Evolutionary conservation across 2,797 vertebrate species (phyloP), one percentile per base, ranked within the genome.

Genomic region (Vireo griseus): DNA sequence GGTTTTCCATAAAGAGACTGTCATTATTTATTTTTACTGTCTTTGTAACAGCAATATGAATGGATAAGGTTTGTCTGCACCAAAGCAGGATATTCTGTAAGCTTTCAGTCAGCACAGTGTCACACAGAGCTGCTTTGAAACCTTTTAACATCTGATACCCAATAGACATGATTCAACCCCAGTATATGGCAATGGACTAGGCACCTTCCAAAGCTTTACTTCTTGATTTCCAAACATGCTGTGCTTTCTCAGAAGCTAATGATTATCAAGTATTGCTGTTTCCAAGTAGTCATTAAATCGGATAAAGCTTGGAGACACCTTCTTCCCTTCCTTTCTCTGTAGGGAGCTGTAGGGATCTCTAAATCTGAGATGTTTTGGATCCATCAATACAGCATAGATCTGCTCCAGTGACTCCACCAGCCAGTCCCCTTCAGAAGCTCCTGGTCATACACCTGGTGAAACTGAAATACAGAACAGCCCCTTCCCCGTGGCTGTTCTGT

Each of bases 401-500:
- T 62, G 67, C 14, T 59, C 28, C 54, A 59, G 9, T 22, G 33
- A 59, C 25, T 76, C 28, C 50, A 71, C 2, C 13, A 71, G 42
- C 31, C 55, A 44, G 14, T 6, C 3, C 16, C 39, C 35, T 47
- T 52, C 47, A 39, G 58, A 20, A 77, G 52, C 22, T 55, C 63
- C 63, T 8, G 11, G 16, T 18, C 39, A 28, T 3, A 16, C 3
- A 25, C 19, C 66, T 13, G 31, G 66, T 26, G 35, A 10, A 45
- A 17, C 22, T 20, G 1, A 0, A 45, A 9, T 1, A 28, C 16
- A 22, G 54, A 51, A 16, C 5, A 63, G 55, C 21, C 37, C 47
- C 28, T 18, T 44, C 39, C 40, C 33, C 2, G 0, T 0, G 0
- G 29, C 5, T 7, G 37, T 39, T 39, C 9, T 39, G 37, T 39